Base-by-base conservation (phyloP, 2,888 invertebrate genomes). In the Xanthostigma xanthostigma region DNA sequence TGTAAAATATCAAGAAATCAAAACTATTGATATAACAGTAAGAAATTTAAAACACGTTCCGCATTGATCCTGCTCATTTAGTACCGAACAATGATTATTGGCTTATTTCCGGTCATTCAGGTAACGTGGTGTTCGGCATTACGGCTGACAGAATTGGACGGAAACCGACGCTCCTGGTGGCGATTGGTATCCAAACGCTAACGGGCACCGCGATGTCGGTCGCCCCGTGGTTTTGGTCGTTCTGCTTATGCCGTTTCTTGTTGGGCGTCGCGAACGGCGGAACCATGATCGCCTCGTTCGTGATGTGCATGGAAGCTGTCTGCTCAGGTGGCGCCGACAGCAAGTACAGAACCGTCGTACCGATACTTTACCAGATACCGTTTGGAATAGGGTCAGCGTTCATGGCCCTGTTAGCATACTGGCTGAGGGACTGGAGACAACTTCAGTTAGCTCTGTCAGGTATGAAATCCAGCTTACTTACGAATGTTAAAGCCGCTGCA, bases 221-320 rank as follows among this genome's bases (percentile, higher is more conserved):
- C 44, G 63, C 73, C 14, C 74, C 76, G 1, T 67, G 64, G 58
- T 77, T 72, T 59, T 68, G 67, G 65, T 48, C 64, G 3, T 81
- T 81, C 61, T 56, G 79, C 33, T 33, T 69, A 1, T 58, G 64
- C 47, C 70, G 79, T 64, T 76, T 78, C 57, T 54, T 76, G 17
- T 59, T 76, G 51, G 79, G 77, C 2, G 59, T 79, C 48, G 74
- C 75, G 8, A 74, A 75, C 55, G 79, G 79, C 49, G 81, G 80
- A 4, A 73, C 78, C 34, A 72, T 75, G 52, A 74, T 79, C 13
- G 75, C 76, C 54, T 78, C 81, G 1, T 81, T 81, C 59, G 79
- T 82, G 2, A 64, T 81, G 55, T 78, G 76, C 61, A 73, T 78
- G 72, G 78, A 77, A 68, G 72, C 69, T 33, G 78, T 79, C 33